A percentile compares a stretch with the other conserved stretches of the same genome.
phyloP scores from a whole-genome alignment of 2,888 invertebrate genomes.

The Lycocerus yunnanus region DNA sequence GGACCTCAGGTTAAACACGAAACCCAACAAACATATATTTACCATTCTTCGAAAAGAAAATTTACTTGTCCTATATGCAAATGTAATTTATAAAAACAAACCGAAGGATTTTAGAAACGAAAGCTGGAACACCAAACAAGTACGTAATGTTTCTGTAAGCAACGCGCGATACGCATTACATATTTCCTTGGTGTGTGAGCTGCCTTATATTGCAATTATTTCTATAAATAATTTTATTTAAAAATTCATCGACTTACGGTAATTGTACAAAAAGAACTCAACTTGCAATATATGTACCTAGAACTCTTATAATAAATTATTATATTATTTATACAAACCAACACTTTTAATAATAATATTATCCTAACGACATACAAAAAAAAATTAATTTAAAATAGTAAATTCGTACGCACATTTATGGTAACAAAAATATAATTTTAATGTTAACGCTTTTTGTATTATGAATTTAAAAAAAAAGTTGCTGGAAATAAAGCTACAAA shows the following conservation, averaged over 20 bases:
- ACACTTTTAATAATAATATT: neutral
- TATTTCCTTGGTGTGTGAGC: no score
- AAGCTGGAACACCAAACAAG: no score
- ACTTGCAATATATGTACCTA: neutral
- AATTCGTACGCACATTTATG: neutral
- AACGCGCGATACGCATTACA: no score
- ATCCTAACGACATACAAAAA: neutral
- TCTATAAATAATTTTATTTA: neutral
- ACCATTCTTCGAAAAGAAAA: neutral
- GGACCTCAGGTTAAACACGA: conserved; percentile 24
- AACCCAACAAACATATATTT: neutral
- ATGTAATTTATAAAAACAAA: neutral
- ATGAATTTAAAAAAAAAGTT: neutral
- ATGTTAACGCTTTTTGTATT: conserved; percentile 41
- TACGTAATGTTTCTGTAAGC: no score
- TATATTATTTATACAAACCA: neutral
- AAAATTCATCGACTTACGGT: neutral
- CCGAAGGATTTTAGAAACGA: no score
- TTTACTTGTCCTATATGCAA: neutral
- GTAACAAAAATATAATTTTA: neutral
- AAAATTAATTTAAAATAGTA: neutral
- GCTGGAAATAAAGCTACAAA: neutral
- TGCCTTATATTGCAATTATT: neutral
- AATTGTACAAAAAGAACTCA: neutral
- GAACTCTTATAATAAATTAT: neutral